Conservation (phyloP, 2,888 invertebrate species). For the Drosophila pseudotalamancana region DNA sequence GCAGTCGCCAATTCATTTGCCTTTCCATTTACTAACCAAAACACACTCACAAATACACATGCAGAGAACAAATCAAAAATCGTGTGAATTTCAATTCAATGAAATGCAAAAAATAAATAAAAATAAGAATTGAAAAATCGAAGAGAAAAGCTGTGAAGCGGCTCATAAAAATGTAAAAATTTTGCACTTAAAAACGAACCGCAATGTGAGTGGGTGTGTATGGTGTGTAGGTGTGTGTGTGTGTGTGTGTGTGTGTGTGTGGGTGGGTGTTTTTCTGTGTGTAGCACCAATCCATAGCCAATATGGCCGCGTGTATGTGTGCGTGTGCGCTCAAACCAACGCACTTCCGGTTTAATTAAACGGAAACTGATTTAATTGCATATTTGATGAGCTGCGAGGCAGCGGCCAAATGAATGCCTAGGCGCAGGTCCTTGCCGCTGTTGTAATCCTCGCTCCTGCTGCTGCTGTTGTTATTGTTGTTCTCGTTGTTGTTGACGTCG, state of each 20-base stretch:
- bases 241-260: conserved; percentile 9
- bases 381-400: conserved; percentile 82
- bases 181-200: conserved; percentile 73
- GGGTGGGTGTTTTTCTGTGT: conserved; percentile 23
- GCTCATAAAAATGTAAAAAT: conserved; percentile 75
- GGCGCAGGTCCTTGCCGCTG: conserved; percentile 36
- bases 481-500: conserved; percentile 24
- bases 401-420: conserved; percentile 56
- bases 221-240: background rate
- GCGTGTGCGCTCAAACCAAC: conserved; percentile 65
- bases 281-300: conserved; percentile 42
- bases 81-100: conserved; percentile 54
- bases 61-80: conserved; percentile 20
- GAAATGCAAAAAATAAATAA: conserved; percentile 55
- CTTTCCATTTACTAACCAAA: conserved; percentile 30
- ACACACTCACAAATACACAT: background rate
- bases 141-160: conserved; percentile 39
- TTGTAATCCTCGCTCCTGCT: conserved; percentile 36
- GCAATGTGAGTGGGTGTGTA: conserved; percentile 31
- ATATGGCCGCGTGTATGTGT: conserved; percentile 48
- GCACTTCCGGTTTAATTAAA: conserved; percentile 83
- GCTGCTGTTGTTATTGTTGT: conserved; percentile 14
- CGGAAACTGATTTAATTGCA: conserved; percentile 84
- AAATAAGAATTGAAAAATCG: conserved; percentile 16
- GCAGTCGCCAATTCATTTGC: conserved; percentile 32